Base-by-base conservation (phyloP, 2,797 vertebrate species). In the Crocodylus rhombifer region DNA sequence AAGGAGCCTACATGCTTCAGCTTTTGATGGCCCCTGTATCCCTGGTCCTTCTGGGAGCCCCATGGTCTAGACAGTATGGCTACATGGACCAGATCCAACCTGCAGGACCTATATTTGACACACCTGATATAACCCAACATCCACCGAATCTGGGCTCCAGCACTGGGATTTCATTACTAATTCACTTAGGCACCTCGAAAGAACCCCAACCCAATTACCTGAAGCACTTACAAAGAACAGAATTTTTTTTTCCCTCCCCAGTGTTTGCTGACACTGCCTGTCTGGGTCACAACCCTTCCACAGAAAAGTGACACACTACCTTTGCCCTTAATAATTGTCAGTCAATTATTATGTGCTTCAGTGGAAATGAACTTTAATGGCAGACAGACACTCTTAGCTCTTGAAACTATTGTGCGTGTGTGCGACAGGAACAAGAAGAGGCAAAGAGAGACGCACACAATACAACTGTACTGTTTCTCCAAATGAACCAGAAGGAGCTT, bases 201-300 rank as follows among this genome's bases (percentile, higher is more conserved):
- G 8, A 84, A 81, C 79, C 83, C 21, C 16, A 73, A 23, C 21
- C 21, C 36, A 73, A 25, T 33, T 25, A 14, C 13, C 71, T 63
- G 42, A 17, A 2, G 2, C 42, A 56, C 33, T 83, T 42, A 76
- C 42, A 26, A 61, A 94, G 82, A 33, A 4, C 51, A 12, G 14
- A 11, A 21, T 73, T 42, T 42, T 42, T 42, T 42, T 42, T 42
- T 42, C 8, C 42, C 42, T 42, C 42, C 42, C 42, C 42, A 42
- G 8, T 8, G 42, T 84, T 84, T 90, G 87, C 80, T 75, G 89
- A 67, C 84, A 89, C 30, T 56, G 63, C 26, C 77, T 56, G 4
- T 36, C 25, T 75, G 78, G 78, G 90, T 3, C 0, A 0, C 80
- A 71, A 14, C 7, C 17, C 30, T 73, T 36, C 69, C 36, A 16